Evolutionary conservation across 2,113 vertebrate species (phyloP).

Genomic region (Pedetes capensis): DNA sequence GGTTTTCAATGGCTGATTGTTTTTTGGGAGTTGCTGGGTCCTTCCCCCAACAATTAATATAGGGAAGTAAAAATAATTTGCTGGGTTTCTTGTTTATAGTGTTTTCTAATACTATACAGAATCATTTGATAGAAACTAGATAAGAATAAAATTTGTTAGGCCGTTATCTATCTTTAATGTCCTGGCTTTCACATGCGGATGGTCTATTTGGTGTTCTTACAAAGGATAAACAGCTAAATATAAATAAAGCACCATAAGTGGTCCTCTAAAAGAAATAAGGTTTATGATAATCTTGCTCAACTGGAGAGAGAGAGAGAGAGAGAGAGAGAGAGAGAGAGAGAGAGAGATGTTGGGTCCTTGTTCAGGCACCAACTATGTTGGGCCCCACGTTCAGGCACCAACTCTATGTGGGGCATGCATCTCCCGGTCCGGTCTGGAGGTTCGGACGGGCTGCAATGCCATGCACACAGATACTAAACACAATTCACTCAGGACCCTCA

Average conservation of each 20-base stretch:
- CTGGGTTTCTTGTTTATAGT: slow-evolving; percentile 22
- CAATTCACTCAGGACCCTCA: too few species aligned
- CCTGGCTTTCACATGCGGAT: slow-evolving; percentile 35
- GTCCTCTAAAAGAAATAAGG: slow-evolving; percentile 32
- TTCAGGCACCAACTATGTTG: too few species aligned
- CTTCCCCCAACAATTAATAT: slow-evolving; percentile 50
- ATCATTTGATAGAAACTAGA: slow-evolving; percentile 46
- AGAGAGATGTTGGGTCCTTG: too few species aligned
- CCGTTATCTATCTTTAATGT: slow-evolving; percentile 53
- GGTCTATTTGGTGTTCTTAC: slow-evolving; percentile 30
- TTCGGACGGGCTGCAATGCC: too few species aligned
- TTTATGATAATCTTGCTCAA: slow-evolving; percentile 3
- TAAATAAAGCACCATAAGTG: slow-evolving; percentile 21
- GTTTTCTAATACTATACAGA: slow-evolving; percentile 24
- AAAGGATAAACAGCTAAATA: slow-evolving; percentile 46
- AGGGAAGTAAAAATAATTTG: slow-evolving; percentile 16
- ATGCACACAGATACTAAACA: too few species aligned
- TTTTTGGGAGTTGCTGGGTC: too few species aligned
- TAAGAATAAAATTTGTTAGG: slow-evolving; percentile 50
- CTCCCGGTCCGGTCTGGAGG: too few species aligned
- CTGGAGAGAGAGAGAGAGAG: neutral
- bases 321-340: neutral
- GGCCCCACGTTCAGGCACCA: too few species aligned
- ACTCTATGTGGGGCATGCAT: too few species aligned
- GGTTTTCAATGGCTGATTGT: too few species aligned